Evolutionary conservation across 2,113 vertebrate genomes (phyloP), one percentile per base, ranked within the genome.

Genomic region (Chionodraco myersi): DNA sequence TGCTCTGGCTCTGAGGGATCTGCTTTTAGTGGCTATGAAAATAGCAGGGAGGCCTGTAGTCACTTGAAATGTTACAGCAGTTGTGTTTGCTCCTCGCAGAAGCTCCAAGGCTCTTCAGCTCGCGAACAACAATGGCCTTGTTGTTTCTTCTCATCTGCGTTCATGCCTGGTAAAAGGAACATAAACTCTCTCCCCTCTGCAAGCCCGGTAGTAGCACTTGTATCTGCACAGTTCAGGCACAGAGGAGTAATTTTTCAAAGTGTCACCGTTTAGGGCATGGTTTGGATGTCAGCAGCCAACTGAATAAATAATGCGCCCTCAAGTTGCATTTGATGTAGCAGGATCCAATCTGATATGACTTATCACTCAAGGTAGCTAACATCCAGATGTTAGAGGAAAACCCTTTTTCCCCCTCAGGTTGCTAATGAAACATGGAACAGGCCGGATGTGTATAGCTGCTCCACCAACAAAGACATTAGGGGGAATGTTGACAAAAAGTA

Each of bases 271-370:
- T 90, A 92, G 78, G 91, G 87, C 88, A 91, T 82, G 82, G 88
- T 84, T 90, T 88, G 74, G 89, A 90, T 92, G 87, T 90, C 89
- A 90, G 84, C 89, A 88, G 82, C 89, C 83, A 84, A 90, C 92
- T 94, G 90, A 92, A 93, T 92, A 91, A 92, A 89, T 92, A 80
- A 93, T 92, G 79, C 77, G 73, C 89, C 88, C 88, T 92, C 83
- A 74, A 90, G 90, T 94, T 88, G 76, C 72, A 90, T 92, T 92
- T 92, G 90, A 89, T 85, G 89, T 83, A 79, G 76, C 44, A 47
- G 75, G 86, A 90, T 86, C 51, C 90, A 86, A 93, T 92, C 80
- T 51, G 74, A 90, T 90, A n/a, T 86, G 90, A 92, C 89, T 88
- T 86, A 83, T 87, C 74, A 72, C 69, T 86, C 36, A 45, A 71